phyloP scores from a whole-genome alignment of 2,113 vertebrate genomes.

The Podilymbus podiceps region DNA sequence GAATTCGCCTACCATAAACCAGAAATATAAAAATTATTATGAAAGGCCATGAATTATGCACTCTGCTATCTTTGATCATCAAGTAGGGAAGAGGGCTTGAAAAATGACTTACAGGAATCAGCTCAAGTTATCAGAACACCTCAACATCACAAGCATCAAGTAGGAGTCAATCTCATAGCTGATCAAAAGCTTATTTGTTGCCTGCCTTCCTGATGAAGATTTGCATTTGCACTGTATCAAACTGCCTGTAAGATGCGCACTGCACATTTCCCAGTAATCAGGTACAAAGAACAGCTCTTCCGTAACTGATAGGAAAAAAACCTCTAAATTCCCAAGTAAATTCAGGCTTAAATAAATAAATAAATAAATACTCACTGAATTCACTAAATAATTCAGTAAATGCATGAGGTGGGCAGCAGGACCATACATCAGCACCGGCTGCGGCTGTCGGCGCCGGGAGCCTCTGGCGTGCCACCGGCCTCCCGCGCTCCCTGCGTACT shows the following conservation, averaged over 20 bases:
- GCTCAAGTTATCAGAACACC: not conserved
- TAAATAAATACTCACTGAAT: not conserved
- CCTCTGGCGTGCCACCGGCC: not conserved
- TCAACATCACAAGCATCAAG: not conserved
- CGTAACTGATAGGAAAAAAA: not conserved
- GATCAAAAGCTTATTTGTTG: slow-evolving; percentile 31
- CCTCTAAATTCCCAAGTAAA: not conserved
- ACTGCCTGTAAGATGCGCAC: not conserved
- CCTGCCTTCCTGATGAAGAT: not conserved
- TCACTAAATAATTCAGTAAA: not conserved
- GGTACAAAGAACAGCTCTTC: not conserved
- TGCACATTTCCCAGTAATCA: not conserved
- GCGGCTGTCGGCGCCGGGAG: fast-evolving
- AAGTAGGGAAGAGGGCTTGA: not conserved
- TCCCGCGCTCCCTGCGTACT: not conserved
- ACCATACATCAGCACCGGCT: not conserved
- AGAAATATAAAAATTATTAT: slow-evolving; percentile 51
- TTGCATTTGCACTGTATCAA: not conserved
- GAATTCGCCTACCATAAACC: not conserved
- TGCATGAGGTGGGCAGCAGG: not conserved
- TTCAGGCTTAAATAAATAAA: not conserved
- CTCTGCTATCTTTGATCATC: slow-evolving; percentile 23
- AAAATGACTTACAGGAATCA: slow-evolving; percentile 3
- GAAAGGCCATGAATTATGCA: slow-evolving; percentile 43
- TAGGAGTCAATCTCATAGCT: not conserved